Conservation (phyloP, 1,140 invertebrate species). For the Hirudo medicinalis region DNA sequence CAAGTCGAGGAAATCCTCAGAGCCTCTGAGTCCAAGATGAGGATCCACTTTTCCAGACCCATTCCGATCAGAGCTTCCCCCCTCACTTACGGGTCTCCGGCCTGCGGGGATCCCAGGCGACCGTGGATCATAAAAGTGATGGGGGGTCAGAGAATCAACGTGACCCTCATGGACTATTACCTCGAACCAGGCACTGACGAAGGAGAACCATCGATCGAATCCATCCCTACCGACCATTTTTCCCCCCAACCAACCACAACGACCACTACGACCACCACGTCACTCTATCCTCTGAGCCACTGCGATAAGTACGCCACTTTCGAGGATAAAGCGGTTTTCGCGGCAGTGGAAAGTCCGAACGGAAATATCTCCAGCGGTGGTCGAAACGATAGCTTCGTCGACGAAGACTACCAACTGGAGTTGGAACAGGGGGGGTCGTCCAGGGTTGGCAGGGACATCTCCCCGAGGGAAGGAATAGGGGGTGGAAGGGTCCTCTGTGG, state of each 20-base stretch:
- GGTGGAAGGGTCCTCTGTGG: slow-evolving; percentile 6
- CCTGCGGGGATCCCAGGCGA: slow-evolving; percentile 6
- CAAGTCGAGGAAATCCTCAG: neutral
- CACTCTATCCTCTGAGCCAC: neutral
- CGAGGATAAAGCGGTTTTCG: neutral
- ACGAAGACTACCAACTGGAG: neutral
- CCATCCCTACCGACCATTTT: neutral
- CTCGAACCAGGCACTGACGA: neutral
- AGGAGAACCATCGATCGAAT: neutral
- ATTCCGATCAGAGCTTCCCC: neutral
- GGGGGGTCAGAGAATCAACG: slow-evolving; percentile 17
- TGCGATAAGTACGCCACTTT: slow-evolving; percentile 10
- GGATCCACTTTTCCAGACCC: neutral
- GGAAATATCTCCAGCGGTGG: neutral
- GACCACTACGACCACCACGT: neutral
- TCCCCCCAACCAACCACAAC: neutral
- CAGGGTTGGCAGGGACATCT: neutral
- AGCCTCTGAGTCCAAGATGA: slow-evolving; percentile 1
- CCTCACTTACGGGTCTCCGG: neutral
- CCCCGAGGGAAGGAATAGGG: neutral
- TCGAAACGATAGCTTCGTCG: neutral
- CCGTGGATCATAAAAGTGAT: slow-evolving; percentile 14
- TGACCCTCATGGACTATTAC: slow-evolving; percentile 16
- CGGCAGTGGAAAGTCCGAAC: neutral
- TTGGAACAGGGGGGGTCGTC: neutral